Evolutionary conservation across 30 jellyfish, hydroid and myxozoan genomes (phyloP).

Genomic region (Catostylus mosaicus): DNA sequence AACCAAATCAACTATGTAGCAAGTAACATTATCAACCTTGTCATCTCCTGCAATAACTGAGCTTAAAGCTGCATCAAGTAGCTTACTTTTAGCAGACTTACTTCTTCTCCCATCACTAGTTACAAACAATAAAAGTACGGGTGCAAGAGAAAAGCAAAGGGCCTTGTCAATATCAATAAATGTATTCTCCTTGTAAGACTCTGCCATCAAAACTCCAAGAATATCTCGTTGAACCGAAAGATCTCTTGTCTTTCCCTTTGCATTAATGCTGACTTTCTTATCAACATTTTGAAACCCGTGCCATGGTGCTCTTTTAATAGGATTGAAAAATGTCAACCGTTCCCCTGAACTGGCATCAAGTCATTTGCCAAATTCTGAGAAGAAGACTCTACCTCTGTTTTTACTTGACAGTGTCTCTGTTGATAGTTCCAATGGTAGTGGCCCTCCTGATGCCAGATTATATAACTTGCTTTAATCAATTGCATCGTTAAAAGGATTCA

Average conservation of each 20-base stretch:
- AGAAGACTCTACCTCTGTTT: too few relatives aligned
- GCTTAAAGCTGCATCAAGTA: conserved; percentile 14
- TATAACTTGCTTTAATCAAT: too few relatives aligned
- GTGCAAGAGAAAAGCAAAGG: conserved; percentile 38
- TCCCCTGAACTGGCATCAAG: neutral
- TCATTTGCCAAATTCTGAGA: conserved; percentile 2
- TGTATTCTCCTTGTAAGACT: conserved; percentile 18
- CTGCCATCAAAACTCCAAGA: conserved; percentile 14
- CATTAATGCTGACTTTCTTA: conserved; percentile 9
- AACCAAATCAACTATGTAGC: conserved; percentile 25
- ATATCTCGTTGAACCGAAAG: conserved; percentile 23
- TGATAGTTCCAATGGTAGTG: too few relatives aligned
- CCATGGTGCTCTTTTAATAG: conserved; percentile 27
- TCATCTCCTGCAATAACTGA: conserved; percentile 7
- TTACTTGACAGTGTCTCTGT: too few relatives aligned
- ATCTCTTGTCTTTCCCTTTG: conserved; percentile 33
- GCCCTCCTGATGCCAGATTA: too few relatives aligned
- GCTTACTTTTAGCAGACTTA: conserved; percentile 23
- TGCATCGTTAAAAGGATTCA: too few relatives aligned
- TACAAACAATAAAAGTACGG: conserved; percentile 12
- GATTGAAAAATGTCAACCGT: neutral
- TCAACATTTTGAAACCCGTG: neutral
- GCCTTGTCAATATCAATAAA: conserved; percentile 36
- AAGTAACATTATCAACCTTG: neutral
- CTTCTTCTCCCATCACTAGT: conserved; percentile 33